Conservation (phyloP, 2,888 invertebrate species). For the Pollenia amentaria region DNA sequence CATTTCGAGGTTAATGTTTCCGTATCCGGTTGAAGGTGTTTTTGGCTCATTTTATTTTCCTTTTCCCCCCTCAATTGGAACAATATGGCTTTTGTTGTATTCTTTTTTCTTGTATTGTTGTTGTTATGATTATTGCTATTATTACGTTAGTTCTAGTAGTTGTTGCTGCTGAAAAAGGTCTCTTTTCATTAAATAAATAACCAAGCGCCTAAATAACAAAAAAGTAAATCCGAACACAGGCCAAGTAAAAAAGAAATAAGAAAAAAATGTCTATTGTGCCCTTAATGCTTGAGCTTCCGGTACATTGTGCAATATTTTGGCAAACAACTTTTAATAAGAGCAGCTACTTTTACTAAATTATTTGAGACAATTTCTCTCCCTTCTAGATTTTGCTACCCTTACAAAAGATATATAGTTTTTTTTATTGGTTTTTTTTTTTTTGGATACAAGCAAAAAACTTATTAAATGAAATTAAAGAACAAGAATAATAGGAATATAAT, state of each 20-base stretch:
- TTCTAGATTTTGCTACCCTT: not conserved
- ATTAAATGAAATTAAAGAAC: slow-evolving; percentile 57
- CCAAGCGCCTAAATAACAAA: slow-evolving; percentile 41
- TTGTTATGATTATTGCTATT: slow-evolving; percentile 48
- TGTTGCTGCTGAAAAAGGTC: slow-evolving; percentile 58
- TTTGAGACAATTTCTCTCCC: slow-evolving; percentile 41
- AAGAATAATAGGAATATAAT: slow-evolving; percentile 1
- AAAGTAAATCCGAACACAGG: slow-evolving; percentile 27
- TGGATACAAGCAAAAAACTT: slow-evolving; percentile 45
- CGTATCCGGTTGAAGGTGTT: slow-evolving; percentile 76
- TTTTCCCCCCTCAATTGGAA: slow-evolving; percentile 20
- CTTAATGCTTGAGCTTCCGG: slow-evolving; percentile 76
- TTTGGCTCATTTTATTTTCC: slow-evolving; percentile 63
- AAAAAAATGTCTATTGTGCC: slow-evolving; percentile 70
- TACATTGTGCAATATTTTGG: slow-evolving; percentile 76
- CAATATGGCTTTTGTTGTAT: slow-evolving; percentile 44
- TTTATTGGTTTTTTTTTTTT: slow-evolving; percentile 7
- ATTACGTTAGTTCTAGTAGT: slow-evolving; percentile 48
- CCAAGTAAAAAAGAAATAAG: slow-evolving; percentile 4
- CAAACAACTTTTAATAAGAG: slow-evolving; percentile 73
- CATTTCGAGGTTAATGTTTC: slow-evolving; percentile 76
- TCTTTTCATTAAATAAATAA: slow-evolving; percentile 66
- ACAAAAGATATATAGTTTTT: slow-evolving; percentile 5
- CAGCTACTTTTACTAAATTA: slow-evolving; percentile 63
- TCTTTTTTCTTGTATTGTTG: not conserved